Base-by-base conservation (phyloP, 2,113 vertebrate genomes). In the Microcebus murinus region DNA sequence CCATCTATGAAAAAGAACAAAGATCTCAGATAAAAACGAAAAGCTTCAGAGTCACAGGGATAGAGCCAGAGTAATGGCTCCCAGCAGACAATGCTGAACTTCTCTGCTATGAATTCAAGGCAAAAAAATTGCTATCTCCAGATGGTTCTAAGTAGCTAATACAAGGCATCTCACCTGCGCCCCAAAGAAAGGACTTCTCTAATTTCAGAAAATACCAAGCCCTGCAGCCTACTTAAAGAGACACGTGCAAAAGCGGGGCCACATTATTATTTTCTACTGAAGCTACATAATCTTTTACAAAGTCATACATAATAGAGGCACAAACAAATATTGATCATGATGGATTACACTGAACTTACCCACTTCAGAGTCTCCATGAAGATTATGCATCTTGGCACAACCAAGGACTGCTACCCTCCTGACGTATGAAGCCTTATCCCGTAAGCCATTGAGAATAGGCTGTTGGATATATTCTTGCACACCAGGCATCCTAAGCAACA, bases 361-460 rank as follows among this genome's bases (percentile, higher is more conserved):
- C 79, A 99, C 99, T 98, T 99, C 99, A 4, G 98, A 70, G 89
- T 98, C 98, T 2, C 98, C 99, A 4, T 99, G 99, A 71, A 99
- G 99, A 88, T 98, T 99, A 97, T 99, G 98, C 96, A 99, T 98
- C 98, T 99, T 99, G 90, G 99, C 99, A 95, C 99, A 99, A 94
- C 99, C 99, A 2, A 99, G 99, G 59, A 99, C 99, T 0, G 99
- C 99, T 13, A 99, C 99, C 73, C 99, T 98, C 14, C 99, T 98
- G 50, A 99, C 99, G 77, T 99, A 99, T 10, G 99, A 99, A 0
- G 99, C 99, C 96, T 99, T 99, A 98, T 99, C 99, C 96, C 99
- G 98, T 80, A 99, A 98, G 36, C 99, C 99, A 13, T 74, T 99
- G 45, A 99, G 98, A 45, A 99, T 96, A 6, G 99, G 99, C 98